Base-by-base conservation (phyloP, 2,113 vertebrate genomes). In the Macquaria australasica region DNA sequence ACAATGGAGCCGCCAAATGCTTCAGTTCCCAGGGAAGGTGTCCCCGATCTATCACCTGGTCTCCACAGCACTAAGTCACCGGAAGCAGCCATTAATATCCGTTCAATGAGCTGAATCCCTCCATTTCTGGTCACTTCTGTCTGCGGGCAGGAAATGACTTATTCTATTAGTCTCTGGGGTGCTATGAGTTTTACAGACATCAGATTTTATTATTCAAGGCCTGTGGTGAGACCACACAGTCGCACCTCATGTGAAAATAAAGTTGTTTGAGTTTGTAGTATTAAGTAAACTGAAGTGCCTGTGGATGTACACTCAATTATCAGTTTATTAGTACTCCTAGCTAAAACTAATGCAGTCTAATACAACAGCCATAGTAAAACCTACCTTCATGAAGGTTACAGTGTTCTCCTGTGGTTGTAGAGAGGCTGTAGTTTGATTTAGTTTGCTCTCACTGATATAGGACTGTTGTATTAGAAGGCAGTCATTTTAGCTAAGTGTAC, bases 1-100 rank as follows among this genome's bases (percentile, higher is more conserved):
- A 81, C 75, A 87, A 85, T 83, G 81, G 81, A 79, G 82, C 56
- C 11, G 75, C 79, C 62, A 59, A 92, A 88, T 73, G 87, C 84
- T 83, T 81, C 77, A 86, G 86, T 88, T 87, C 88, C 87, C 85
- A 66, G 66, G 0, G 25, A 92, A 92, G 89, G 89, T 92, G 89
- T 92, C 85, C 87, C 43, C 77, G 48, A 92, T 92, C 88, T 73
- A 87, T 93, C 90, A 89, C 79, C 37, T 64, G 58, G 48, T 82
- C 64, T 51, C 70, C 60, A n/a, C 60, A 3, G 53, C 51, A 60
- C 83, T 91, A 87, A 88, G 89, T 92, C 89, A 87, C 87, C 66
- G 39, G 76, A 87, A 91, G 85, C 64, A 55, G 59, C 50, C 79
- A 81, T 92, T 93, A 89, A 89, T 88, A 88, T 91, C 87, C 50